These are phyloP conservation scores for Syngnathus acus DNA, from an alignment of 2,797 vertebrate genomes.

Conservation along the genomic window DNA sequence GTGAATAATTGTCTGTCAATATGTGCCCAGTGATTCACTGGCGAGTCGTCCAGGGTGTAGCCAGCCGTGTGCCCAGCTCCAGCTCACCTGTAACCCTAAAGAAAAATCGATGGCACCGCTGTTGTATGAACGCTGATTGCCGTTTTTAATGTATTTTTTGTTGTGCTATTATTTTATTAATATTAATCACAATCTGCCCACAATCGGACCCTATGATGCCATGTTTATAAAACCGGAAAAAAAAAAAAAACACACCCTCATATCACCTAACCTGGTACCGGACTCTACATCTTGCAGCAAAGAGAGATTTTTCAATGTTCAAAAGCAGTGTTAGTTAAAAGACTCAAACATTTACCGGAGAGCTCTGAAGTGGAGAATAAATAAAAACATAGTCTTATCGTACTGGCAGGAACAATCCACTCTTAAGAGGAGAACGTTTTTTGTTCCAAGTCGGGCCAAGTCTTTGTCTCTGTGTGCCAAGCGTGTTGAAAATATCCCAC, in stretches of 20 bases:
- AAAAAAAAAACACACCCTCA: background rate
- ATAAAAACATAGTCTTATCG: slow-evolving; percentile 37
- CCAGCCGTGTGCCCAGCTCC: background rate
- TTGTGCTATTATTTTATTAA: too few species aligned
- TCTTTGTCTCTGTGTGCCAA: slow-evolving; percentile 63
- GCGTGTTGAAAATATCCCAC: slow-evolving; percentile 65
- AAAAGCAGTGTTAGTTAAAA: slow-evolving; percentile 63
- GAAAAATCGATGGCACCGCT: background rate
- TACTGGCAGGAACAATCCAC: slow-evolving; percentile 66
- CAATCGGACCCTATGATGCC: background rate
- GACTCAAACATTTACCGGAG: slow-evolving; percentile 54
- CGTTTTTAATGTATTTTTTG: background rate
- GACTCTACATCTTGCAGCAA: slow-evolving; percentile 2
- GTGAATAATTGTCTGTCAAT: background rate
- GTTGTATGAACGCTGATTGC: background rate
- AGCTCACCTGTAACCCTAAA: background rate
- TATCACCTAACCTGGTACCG: background rate
- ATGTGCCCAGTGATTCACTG: background rate
- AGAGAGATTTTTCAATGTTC: slow-evolving; percentile 37
- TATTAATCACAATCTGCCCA: too few species aligned
- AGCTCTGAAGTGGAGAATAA: slow-evolving; percentile 59
- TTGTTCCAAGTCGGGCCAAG: slow-evolving; percentile 64
- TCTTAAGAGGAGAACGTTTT: slow-evolving; percentile 53
- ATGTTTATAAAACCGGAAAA: background rate
- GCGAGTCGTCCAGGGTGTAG: background rate